Conservation (phyloP, 2,888 invertebrate genomes). For the Yponomeuta sedellus region DNA sequence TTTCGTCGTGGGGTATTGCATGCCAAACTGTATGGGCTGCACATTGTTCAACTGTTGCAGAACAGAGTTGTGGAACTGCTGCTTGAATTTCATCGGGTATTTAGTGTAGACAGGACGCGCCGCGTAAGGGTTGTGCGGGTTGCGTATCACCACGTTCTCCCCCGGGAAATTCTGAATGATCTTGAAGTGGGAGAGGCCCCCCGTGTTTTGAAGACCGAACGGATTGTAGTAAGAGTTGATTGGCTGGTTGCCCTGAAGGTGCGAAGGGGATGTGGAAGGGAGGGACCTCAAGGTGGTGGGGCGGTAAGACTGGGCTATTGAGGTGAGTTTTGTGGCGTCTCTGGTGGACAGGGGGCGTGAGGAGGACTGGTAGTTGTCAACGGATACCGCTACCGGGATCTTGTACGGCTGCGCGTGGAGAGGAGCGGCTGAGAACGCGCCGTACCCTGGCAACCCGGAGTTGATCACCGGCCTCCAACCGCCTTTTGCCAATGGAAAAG, state of each 20-base stretch:
- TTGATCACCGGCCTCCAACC: slow-evolving; percentile 80
- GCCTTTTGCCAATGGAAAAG: slow-evolving; percentile 70
- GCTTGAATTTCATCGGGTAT: slow-evolving; percentile 54
- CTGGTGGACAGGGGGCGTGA: slow-evolving; percentile 55
- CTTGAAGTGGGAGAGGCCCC: slow-evolving; percentile 53
- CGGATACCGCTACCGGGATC: slow-evolving; percentile 49
- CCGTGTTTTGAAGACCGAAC: slow-evolving; percentile 52
- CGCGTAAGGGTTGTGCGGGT: slow-evolving; percentile 56
- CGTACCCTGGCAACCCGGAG: slow-evolving; percentile 53
- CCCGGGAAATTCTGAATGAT: slow-evolving; percentile 59
- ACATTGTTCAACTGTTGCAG: slow-evolving; percentile 56
- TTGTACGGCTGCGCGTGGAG: slow-evolving; percentile 57
- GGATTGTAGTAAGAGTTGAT: slow-evolving; percentile 68
- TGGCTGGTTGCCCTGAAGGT: slow-evolving; percentile 55
- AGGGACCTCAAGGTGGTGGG: slow-evolving; percentile 60
- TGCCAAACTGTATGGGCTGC: slow-evolving; percentile 52
- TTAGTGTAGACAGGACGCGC: slow-evolving; percentile 55
- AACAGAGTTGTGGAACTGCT: slow-evolving; percentile 47
- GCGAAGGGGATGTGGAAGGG: slow-evolving; percentile 37
- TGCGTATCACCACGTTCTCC: slow-evolving; percentile 56
- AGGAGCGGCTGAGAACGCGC: slow-evolving; percentile 48
- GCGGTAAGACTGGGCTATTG: slow-evolving; percentile 66
- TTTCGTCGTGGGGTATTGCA: background rate
- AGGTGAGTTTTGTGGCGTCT: slow-evolving; percentile 61
- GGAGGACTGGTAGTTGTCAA: slow-evolving; percentile 51